Percentiles rank a stretch among this genome's conserved stretches.
Evolutionary conservation across 2,797 vertebrate genomes (phyloP).

Genomic region (Martes flavigula): DNA sequence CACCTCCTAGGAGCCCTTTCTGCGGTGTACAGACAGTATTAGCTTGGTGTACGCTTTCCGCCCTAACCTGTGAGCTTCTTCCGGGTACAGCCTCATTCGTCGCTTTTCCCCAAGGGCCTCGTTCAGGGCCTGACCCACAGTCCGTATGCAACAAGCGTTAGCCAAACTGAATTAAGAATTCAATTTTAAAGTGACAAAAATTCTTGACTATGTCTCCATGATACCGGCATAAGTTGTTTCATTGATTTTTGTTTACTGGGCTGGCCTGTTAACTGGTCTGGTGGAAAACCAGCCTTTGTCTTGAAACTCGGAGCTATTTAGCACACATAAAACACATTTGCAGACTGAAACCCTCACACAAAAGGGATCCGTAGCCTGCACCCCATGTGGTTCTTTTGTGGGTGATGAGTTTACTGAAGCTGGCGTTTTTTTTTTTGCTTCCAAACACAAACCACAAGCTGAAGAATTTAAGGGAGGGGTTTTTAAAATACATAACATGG

Average conservation of each 20-base stretch:
- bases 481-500: not conserved
- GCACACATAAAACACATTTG: constrained; percentile 48
- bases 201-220: constrained; percentile 57
- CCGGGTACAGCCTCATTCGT: not conserved
- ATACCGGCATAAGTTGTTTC: constrained; percentile 43
- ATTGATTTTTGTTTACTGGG: constrained; percentile 52
- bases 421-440: not conserved
- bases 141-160: not conserved
- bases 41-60: not conserved
- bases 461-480: not conserved
- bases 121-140: not conserved
- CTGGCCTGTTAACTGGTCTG: not conserved
- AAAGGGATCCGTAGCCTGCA: constrained; percentile 36
- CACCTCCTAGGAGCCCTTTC: not conserved
- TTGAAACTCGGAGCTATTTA: constrained; percentile 33
- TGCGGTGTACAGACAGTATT: fast-evolving
- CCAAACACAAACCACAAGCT: not conserved
- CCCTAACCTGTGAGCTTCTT: not conserved
- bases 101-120: not conserved
- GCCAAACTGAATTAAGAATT: constrained; percentile 41
- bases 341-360: constrained; percentile 31
- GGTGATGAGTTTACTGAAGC: not conserved
- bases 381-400: constrained; percentile 17
- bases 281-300: constrained; percentile 59
- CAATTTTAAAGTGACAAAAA: constrained; percentile 60